Evolutionary conservation across 2,797 vertebrate species (phyloP).

Genomic region (Mustela erminea): DNA sequence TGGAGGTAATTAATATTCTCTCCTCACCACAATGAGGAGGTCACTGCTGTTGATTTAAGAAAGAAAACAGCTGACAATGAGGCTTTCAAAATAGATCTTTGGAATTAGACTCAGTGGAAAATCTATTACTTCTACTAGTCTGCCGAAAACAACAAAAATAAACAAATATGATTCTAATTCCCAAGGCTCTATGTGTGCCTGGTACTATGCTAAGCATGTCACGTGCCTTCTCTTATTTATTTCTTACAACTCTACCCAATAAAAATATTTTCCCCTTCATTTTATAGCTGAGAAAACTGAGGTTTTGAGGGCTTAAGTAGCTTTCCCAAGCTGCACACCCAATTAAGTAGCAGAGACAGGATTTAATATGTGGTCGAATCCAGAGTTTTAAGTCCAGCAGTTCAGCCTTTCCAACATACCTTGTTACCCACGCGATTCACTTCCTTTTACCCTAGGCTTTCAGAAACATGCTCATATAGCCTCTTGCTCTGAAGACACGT

Average conservation of each 20-base stretch:
- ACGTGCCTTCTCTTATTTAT: background rate
- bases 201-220: background rate
- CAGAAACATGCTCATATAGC: background rate
- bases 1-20: background rate
- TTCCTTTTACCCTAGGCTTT: background rate
- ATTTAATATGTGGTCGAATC: background rate
- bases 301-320: background rate
- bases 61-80: background rate
- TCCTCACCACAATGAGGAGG: background rate
- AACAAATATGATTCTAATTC: background rate
- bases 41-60: background rate
- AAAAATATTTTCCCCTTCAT: background rate
- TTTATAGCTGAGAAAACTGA: slow-evolving; percentile 3
- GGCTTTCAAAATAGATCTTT: background rate
- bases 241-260: background rate
- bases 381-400: background rate
- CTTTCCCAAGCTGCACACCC: background rate
- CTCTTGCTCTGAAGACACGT: background rate
- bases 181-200: background rate
- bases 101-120: background rate
- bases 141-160: background rate
- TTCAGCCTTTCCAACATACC: background rate
- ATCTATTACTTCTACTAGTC: background rate
- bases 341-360: background rate
- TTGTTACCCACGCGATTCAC: background rate